These are phyloP conservation scores for Caenorhabditis inopinata DNA, from an alignment of 1,140 invertebrate genomes.

Conservation along the genomic window DNA sequence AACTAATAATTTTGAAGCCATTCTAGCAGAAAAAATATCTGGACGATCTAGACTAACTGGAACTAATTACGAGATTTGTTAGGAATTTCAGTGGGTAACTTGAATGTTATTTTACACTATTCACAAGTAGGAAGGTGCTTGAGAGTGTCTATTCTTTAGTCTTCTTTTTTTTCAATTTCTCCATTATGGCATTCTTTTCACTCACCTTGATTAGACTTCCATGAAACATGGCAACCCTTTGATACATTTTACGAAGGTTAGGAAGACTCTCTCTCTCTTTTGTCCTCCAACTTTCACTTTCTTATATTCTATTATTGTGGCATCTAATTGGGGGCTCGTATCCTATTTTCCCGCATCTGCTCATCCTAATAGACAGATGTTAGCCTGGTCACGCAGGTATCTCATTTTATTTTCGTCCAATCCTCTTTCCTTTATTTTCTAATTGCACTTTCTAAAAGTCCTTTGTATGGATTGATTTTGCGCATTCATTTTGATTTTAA, in stretches of 20 bases:
- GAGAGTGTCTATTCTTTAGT: not conserved
- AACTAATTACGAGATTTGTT: not conserved
- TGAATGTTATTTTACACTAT: not conserved
- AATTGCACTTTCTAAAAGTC: not conserved
- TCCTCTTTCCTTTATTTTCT: not conserved
- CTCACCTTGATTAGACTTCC: constrained; percentile 11
- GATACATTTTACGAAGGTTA: not conserved
- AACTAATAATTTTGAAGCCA: not conserved
- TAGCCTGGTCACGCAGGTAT: constrained; percentile 9
- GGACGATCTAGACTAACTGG: not conserved
- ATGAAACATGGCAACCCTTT: not conserved
- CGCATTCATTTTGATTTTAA: no score
- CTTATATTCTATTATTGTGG: not conserved
- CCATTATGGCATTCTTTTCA: not conserved
- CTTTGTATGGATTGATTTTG: constrained; percentile 7
- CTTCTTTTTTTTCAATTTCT: not conserved
- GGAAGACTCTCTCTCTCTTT: not conserved
- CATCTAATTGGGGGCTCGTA: constrained; percentile 21
- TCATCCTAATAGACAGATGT: constrained; percentile 29
- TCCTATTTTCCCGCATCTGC: constrained; percentile 11
- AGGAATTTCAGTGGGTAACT: no score
- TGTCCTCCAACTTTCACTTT: constrained; percentile 22
- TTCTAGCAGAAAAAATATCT: not conserved
- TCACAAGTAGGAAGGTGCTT: not conserved
- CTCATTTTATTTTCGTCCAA: not conserved